These are phyloP conservation scores for Amiota communis DNA, from an alignment of 2,888 invertebrate species.

Conservation along the genomic window DNA sequence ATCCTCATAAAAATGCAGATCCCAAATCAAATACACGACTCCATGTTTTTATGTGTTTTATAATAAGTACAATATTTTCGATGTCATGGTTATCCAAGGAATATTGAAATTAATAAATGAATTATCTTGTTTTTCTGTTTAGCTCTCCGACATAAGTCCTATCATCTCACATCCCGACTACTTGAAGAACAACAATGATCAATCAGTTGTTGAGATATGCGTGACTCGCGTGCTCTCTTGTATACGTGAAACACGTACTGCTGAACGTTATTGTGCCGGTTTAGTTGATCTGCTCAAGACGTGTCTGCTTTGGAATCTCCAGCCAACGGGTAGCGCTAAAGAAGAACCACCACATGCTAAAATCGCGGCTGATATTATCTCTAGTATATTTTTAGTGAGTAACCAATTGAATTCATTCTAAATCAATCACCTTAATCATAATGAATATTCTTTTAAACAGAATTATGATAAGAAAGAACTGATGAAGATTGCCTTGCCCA, in stretches of 20 bases:
- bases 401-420: not conserved
- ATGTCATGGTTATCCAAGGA: not conserved
- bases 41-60: not conserved
- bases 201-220: conserved; percentile 95
- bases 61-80: not conserved
- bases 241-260: conserved; percentile 88
- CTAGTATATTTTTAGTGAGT: conserved; percentile 92
- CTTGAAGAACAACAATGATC: conserved; percentile 89
- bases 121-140: conserved; percentile 5
- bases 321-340: conserved; percentile 80
- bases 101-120: not conserved
- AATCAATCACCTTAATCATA: not conserved
- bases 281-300: conserved; percentile 89
- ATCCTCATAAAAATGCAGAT: too few species aligned
- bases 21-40: not conserved
- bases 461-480: conserved; percentile 78
- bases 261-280: conserved; percentile 88
- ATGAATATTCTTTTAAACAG: conserved; percentile 60
- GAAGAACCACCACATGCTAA: conserved; percentile 97
- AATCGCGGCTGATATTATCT: conserved; percentile 95
- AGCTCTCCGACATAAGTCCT: conserved; percentile 83
- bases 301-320: conserved; percentile 90
- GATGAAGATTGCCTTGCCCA: conserved; percentile 81
- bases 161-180: conserved; percentile 90
- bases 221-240: conserved; percentile 92